Evolutionary conservation across 53 echinoderm and acorn worm genomes (phyloP), one percentile per base, ranked within the genome.

Genomic region (Mesocentrotus franciscanus): DNA sequence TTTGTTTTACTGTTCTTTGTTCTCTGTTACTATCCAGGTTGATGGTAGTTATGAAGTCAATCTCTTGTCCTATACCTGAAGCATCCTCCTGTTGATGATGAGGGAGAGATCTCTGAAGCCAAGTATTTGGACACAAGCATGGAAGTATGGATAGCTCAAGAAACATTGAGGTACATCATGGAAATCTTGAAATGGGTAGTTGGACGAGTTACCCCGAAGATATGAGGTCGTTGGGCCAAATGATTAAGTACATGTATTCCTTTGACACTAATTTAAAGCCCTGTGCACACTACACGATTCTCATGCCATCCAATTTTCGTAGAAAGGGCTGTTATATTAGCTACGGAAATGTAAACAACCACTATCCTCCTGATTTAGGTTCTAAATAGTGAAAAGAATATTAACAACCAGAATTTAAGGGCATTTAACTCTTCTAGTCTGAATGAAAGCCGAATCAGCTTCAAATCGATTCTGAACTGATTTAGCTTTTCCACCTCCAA

Each of bases 41-140:
- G 98, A 98, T 95, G 99, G 98, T 5, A 96, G 97, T 57, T 98
- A 98, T 92, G 99, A 98, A 93, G 98, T 98, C 92, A 98, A 98
- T 91, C 97, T 98, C 20, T 81, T 98, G 58, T 98, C 99, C 29
- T 98, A 98, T 91, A 98, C 99, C 0, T 98, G 97, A 98, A 66
- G 66, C 64, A 90, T 18, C 36, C 81, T 33, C 8, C 39, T 20
- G 1, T 7, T 8, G 3, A 42, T 36, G 20, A 2, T 16, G 16
- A 81, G 42, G 81, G 42, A 81, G 8, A 81, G 42, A 36, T 81
- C 22, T 39, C n/a, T 30, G 13, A 13, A 76, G 33, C 30, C 32
- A 76, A 30, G 33, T 32, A 13, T 10, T 1, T 81, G 42, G 22
- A 81, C 20, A 42, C 36, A 36, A 79, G 79, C 79, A 61, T 79